Evolutionary conservation across 2,797 vertebrate species (phyloP), one percentile per base, ranked within the genome.

Genomic region (Eurystomus glaucurus): DNA sequence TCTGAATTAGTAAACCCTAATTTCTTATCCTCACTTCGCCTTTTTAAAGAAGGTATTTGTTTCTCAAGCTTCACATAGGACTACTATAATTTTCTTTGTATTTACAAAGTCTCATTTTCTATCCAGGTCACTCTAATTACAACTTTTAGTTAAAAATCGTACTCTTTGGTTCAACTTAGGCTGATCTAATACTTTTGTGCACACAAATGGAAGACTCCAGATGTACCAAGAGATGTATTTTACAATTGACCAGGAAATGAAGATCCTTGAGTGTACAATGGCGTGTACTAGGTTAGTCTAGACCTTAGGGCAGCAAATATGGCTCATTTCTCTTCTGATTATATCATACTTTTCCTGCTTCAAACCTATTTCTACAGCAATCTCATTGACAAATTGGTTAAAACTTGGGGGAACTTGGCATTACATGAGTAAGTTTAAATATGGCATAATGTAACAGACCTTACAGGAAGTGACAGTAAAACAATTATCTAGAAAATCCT

Each of bases 261-360:
- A 84, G 50, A 86, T 69, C 61, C 60, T 51, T 33, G 46, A 81
- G 37, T 45, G 7, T 66, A 80, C 26, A 31, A 19, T 37, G 64
- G 55, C 64, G 78, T 19, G 10, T 28, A 61, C 14, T 46, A 39
- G 39, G 66, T 60, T 66, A 85, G 39, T 48, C 74, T 68, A 82
- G 77, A 85, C 35, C 61, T 79, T 48, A 51, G 19, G 66, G 54
- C 33, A 87, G 69, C 51, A 89, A 90, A 87, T 75, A 91, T 64
- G 61, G 92, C 65, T 93, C 15, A 89, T 50, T 88, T 88, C 8
- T 96, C 20, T 88, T 69, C 74, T 60, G 55, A 77, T 89, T 72
- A 72, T 51, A 46, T 79, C 55, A 76, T 46, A 76, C 28, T n/a
- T 84, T 52, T n/a, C 58, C 74, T 65, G 33, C 26, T 88, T 65